Base-by-base conservation (phyloP, 2,888 invertebrate species). In the Steinernema scapterisci region DNA sequence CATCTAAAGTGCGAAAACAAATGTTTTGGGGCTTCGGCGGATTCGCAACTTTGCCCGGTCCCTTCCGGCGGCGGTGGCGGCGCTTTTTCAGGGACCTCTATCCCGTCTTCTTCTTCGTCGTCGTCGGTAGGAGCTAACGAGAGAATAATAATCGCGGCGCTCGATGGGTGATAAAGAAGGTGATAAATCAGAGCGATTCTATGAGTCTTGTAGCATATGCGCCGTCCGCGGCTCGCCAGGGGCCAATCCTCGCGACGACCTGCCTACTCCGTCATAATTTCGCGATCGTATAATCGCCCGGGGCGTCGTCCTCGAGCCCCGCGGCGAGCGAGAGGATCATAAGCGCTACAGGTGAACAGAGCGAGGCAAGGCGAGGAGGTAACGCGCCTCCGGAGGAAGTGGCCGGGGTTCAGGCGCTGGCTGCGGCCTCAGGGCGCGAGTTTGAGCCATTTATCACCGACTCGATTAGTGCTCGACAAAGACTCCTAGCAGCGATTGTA, bases 151-250 rank as follows among this genome's bases (percentile, higher is more conserved):
- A 48, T 48, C 63, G 63, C 31, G 63, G 63, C 27, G 31, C 63
- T 31, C 27, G 63, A 63, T 25, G 31, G 48, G 63, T 54, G 63
- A 31, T 63, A 63, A 63, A 63, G 63, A 31, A 63, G 31, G 31
- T 63, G 63, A 63, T 63, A 63, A 63, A 63, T 63, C 63, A 63
- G 63, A 31, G 63, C 31, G 27, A 63, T 63, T 63, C 63, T 63
- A 63, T 63, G 63, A 63, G 63, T 63, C 63, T 31, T 63, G 63
- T 63, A 63, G 63, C 63, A 63, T 63, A 63, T 63, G 63, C 63
- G 63, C 63, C 63, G 63, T 54, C 31, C 63, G 63, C 31, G 63
- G 54, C 25, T 9, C 45, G 7, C 45, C 9, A 44, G 45, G 45
- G 48, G 48, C 48, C 48, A 19, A 48, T 19, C 54, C 54, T 54